These are phyloP conservation scores for Dasyornis broadbenti DNA, from an alignment of 2,113 vertebrate species.

Conservation along the genomic window DNA sequence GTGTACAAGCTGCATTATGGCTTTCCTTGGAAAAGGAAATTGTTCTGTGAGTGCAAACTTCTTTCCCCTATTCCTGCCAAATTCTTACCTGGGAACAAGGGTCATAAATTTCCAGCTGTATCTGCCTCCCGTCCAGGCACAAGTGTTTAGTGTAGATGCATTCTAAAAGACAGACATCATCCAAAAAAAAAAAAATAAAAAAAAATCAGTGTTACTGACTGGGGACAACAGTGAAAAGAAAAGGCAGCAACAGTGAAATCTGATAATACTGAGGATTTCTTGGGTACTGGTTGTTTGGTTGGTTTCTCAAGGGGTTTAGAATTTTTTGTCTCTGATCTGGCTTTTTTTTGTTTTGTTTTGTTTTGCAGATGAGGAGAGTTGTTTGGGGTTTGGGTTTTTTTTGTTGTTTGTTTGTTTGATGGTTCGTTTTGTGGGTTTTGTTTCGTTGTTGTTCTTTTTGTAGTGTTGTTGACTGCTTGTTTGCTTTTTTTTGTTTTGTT, in stretches of 20 bases:
- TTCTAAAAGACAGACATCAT: conserved; percentile 61
- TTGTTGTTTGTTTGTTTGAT: neutral
- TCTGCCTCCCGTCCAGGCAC: conserved; percentile 79
- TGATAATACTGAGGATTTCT: neutral
- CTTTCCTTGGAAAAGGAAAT: neutral
- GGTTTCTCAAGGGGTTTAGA: neutral
- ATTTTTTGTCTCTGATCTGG: neutral
- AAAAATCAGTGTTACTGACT: neutral
- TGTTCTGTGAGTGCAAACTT: neutral
- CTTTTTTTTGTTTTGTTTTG: too few relatives aligned
- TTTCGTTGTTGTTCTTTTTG: neutral
- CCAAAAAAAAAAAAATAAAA: neutral
- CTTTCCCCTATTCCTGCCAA: neutral
- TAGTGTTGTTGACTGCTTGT: neutral
- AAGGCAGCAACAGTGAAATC: neutral
- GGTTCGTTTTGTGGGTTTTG: neutral
- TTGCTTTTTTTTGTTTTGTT: neutral
- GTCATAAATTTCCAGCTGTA: conserved; percentile 84
- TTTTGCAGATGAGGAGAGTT: neutral
- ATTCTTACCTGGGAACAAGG: conserved; percentile 82
- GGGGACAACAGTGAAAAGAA: neutral
- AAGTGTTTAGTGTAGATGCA: conserved; percentile 84
- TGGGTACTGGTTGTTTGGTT: neutral
- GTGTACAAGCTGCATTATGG: neutral
- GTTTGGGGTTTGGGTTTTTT: rapidly evolving